Base-by-base conservation (phyloP, 2,797 vertebrate species). In the Geotrypetes seraphini region DNA sequence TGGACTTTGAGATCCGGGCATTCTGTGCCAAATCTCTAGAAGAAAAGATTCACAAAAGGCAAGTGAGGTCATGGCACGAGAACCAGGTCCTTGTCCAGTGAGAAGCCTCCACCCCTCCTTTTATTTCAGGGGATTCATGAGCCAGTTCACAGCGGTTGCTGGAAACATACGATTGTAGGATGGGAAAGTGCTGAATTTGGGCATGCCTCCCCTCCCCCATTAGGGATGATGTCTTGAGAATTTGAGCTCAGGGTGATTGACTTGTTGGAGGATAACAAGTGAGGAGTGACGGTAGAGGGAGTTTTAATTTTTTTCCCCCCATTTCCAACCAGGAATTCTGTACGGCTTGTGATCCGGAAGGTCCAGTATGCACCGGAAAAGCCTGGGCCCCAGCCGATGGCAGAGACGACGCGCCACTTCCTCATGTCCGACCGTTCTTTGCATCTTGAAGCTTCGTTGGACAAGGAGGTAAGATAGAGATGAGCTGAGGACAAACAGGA, bases 31-130 rank as follows among this genome's bases (percentile, higher is more conserved):
- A 83, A 60, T 64, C 73, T 8, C 52, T 78, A 37, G 84, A 87
- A 27, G 83, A 87, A 53, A 87, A 87, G 63, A 87, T 83, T 50
- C 84, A 87, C 56, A 87, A 87, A 66, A 72, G 84, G 84, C 86
- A 13, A 18, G 2, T 2, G 1, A 4, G 12, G 3, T 8, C 10
- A 9, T 11, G 8, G 41, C 37, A 14, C 5, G 57, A 54, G 41
- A 22, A 17, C 27, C 16, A 17, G 12, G 5, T 12, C 12, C 8
- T 16, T 10, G 16, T 8, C 3, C 27, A 14, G 13, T 16, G 27
- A 18, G 23, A 21, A 18, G 16, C n/a, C n/a, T n/a, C n/a, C 22
- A 23, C n/a, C n/a, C n/a, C n/a, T n/a, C n/a, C n/a, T n/a, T n/a
- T n/a, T n/a, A n/a, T n/a, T n/a, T n/a, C n/a, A 16, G 22, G 24